Base-by-base conservation (phyloP, 2,113 vertebrate genomes). In the Psilopsiagon aymara region DNA sequence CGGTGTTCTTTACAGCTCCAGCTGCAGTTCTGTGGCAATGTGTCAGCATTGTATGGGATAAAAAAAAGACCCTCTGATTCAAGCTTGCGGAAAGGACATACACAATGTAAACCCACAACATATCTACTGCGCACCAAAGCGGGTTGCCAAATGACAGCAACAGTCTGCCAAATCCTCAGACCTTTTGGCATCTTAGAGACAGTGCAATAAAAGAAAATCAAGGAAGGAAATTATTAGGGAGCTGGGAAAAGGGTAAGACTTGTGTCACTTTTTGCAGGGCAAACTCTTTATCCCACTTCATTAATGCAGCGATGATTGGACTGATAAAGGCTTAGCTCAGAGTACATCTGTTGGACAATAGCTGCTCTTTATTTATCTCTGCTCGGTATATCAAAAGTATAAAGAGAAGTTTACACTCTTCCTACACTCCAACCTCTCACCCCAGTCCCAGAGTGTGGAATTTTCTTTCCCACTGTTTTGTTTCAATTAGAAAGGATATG, bases 91-190 rank as follows among this genome's bases (percentile, higher is more conserved):
- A 93, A 95, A 95, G 93, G 74, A 89, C 90, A 41, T 63, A 77
- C 47, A 94, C 86, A 93, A 55, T 91, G 86, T 92, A 96, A 97
- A 94, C 44, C 94, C 90, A 94, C 90, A 96, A 93, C 33, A 20
- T 94, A 96, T 92, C 94, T 71, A 46, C 88, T 35, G 64, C 1
- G 0, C 94, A 75, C 83, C 91, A 76, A 88, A 96, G 82, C 83
- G 94, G 91, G 92, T 6, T 92, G 81, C 92, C 94, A 94, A 94
- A 94, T 91, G 93, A 94, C 71, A 96, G 91, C 78, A 97, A 87
- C 92, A 86, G 70, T 8, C 92, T 96, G 94, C 96, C 96, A 97
- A 97, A 80, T 90, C 93, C 93, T 88, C 92, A 93, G 86, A 88
- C 87, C 88, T 96, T 88, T 69, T 86, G 92, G 94, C 95, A 94